A percentile compares a stretch with the other conserved stretches of the same genome.
Conservation (phyloP, 2,888 invertebrate genomes). For the Campaea margaritaria region DNA sequence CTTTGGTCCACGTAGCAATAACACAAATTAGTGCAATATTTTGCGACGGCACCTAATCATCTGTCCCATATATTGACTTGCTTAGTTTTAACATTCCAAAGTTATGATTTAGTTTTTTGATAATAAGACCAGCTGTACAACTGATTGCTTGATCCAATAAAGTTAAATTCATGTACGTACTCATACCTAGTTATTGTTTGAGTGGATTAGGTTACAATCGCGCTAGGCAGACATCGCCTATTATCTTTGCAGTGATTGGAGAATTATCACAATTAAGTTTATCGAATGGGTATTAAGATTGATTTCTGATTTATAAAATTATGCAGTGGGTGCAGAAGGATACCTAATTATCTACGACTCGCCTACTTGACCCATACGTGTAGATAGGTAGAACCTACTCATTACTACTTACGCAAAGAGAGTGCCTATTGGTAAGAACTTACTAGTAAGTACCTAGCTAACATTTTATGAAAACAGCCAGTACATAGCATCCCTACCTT, state of each 20-base stretch:
- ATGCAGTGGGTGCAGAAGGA: too few species aligned
- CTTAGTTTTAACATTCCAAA: constrained; percentile 4
- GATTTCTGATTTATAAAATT: constrained; percentile 23
- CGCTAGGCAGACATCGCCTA: constrained; percentile 13
- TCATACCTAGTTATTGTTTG: not conserved
- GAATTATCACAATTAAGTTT: constrained; percentile 52
- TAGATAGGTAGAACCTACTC: too few species aligned
- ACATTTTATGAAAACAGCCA: too few species aligned
- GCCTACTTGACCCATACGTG: too few species aligned
- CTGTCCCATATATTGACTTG: not conserved
- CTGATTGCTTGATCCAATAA: constrained; percentile 5
- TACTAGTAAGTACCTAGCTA: too few species aligned
- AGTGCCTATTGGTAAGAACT: too few species aligned
- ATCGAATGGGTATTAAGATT: constrained; percentile 33
- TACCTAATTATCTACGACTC: too few species aligned
- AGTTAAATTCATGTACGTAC: not conserved
- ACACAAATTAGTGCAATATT: too few species aligned
- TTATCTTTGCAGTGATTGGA: constrained; percentile 54
- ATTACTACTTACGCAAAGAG: too few species aligned
- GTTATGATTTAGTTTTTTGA: not conserved
- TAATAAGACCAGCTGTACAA: constrained; percentile 6
- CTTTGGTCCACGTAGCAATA: too few species aligned
- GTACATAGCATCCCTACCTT: too few species aligned
- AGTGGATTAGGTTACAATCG: constrained; percentile 18
- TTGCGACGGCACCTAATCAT: not conserved